phyloP scores from a whole-genome alignment of 2,797 vertebrate genomes.

The Poeciliopsis gracilis region DNA sequence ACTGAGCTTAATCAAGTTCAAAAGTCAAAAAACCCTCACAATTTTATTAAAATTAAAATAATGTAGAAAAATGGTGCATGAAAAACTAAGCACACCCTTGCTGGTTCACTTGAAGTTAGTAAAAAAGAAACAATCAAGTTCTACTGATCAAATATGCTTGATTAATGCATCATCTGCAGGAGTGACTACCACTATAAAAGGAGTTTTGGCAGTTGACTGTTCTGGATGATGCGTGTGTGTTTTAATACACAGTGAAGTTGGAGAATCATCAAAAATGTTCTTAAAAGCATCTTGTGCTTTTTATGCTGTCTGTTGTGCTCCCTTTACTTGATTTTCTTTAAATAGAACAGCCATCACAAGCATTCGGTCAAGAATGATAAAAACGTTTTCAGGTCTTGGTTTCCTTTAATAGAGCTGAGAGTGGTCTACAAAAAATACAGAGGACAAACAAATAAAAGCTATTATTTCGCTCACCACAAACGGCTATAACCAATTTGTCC shows the following conservation, averaged over 20 bases:
- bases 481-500: too few species aligned
- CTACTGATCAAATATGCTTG: neutral
- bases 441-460: neutral
- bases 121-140: neutral
- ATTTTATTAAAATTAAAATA: neutral
- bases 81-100: neutral
- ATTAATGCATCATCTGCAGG: neutral
- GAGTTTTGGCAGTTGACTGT: neutral
- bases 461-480: too few species aligned
- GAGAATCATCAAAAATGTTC: neutral
- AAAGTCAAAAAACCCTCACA: neutral
- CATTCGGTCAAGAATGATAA: too few species aligned
- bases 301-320: too few species aligned
- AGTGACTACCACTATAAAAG: neutral
- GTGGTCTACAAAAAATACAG: slow-evolving; percentile 1
- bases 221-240: neutral
- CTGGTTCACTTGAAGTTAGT: neutral
- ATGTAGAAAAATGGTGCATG: neutral
- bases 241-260: neutral
- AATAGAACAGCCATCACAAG: too few species aligned
- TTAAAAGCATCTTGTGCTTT: neutral
- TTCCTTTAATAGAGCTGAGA: neutral
- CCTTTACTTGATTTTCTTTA: too few species aligned
- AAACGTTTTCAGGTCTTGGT: neutral
- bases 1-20: neutral